These are phyloP conservation scores for Tylochromis polylepis DNA, from an alignment of 2,113 vertebrate species.

Conservation along the genomic window DNA sequence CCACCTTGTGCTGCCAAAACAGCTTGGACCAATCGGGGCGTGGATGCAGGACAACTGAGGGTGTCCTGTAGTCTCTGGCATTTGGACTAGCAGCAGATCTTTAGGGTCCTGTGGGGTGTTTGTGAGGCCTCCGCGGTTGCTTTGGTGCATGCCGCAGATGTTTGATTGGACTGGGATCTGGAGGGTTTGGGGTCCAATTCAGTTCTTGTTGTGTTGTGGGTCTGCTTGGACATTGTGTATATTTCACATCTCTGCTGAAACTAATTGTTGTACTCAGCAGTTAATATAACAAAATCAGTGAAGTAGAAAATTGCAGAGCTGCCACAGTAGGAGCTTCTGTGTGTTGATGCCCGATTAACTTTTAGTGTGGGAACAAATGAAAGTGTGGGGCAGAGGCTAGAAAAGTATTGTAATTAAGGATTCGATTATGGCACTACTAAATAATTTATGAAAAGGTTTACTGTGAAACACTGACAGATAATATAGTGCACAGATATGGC, in stretches of 20 bases:
- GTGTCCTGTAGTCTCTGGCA: neutral
- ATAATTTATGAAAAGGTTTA: neutral
- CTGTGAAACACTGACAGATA: neutral
- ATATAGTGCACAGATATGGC: neutral
- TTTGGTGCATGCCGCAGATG: neutral
- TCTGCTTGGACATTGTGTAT: neutral
- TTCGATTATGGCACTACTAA: neutral
- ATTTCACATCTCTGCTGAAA: neutral
- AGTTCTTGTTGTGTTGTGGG: neutral
- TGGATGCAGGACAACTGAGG: neutral
- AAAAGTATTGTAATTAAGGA: neutral
- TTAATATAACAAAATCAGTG: neutral
- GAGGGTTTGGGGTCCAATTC: neutral
- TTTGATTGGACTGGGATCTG: neutral
- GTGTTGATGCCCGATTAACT: neutral
- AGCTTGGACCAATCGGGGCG: neutral
- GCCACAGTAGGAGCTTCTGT: neutral
- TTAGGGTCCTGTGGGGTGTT: neutral
- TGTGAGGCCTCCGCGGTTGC: neutral
- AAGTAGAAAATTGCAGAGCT: neutral
- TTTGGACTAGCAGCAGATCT: neutral
- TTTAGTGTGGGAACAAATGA: neutral
- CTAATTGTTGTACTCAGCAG: neutral
- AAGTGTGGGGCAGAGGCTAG: neutral
- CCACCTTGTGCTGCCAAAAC: neutral